These are phyloP conservation scores for Tachina fera DNA, from an alignment of 2,888 invertebrate species.

Conservation along the genomic window DNA sequence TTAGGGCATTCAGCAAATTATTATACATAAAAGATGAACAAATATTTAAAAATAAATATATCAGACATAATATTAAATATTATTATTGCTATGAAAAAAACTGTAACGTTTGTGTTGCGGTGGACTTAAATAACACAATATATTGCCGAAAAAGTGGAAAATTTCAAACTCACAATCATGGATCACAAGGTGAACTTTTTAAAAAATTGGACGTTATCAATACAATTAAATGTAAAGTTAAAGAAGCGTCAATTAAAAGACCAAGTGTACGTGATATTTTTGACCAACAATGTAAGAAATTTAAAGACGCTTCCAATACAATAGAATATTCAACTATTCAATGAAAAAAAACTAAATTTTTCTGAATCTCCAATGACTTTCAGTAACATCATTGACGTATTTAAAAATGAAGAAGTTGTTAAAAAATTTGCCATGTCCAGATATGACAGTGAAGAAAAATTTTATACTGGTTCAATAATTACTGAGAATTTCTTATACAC, in stretches of 20 bases:
- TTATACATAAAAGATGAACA: conserved; percentile 54
- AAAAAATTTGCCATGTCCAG: conserved; percentile 57
- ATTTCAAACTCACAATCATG: conserved; percentile 52
- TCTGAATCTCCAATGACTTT: conserved; percentile 58
- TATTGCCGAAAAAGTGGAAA: conserved; percentile 59
- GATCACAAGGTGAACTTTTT: conserved; percentile 52
- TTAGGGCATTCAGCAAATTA: conserved; percentile 48
- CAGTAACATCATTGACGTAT: conserved; percentile 50
- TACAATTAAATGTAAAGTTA: no score
- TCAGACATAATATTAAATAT: conserved; percentile 40
- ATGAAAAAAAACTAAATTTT: conserved; percentile 45
- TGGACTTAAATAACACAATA: conserved; percentile 39
- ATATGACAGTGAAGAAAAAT: conserved; percentile 51
- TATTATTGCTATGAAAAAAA: conserved; percentile 61
- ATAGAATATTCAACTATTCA: conserved; percentile 43
- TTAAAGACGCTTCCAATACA: conserved; percentile 55
- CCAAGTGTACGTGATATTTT: no score
- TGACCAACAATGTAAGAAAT: conserved; percentile 48
- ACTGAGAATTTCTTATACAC: conserved; percentile 62
- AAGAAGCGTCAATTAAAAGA: no score
- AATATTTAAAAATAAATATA: conserved; percentile 41
- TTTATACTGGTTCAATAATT: conserved; percentile 57
- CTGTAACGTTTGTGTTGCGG: conserved; percentile 55
- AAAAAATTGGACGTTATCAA: no score
- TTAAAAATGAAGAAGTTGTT: conserved; percentile 61